Conservation (phyloP, 2,888 invertebrate genomes). For the Peribatodes rhomboidaria region DNA sequence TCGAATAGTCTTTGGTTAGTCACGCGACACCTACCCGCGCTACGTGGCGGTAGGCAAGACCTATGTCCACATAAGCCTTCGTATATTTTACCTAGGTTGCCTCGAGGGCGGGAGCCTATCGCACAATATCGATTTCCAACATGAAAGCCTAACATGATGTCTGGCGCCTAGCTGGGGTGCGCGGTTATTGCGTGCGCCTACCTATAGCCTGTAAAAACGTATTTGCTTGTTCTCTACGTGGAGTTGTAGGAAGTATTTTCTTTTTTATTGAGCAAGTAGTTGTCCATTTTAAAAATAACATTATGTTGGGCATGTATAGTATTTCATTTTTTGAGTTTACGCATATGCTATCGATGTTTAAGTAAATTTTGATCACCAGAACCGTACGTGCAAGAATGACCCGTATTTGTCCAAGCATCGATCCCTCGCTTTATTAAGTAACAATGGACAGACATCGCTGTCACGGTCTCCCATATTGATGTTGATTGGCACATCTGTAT, state of each 20-base stretch:
- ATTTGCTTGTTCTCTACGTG: constrained; percentile 18
- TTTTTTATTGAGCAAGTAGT: background rate
- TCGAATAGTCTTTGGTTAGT: constrained; percentile 2
- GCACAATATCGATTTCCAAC: constrained; percentile 72
- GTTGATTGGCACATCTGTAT: constrained; percentile 69
- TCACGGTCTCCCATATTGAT: constrained; percentile 61
- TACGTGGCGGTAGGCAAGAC: constrained; percentile 26
- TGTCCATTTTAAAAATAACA: too few relatives aligned
- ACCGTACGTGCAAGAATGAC: constrained; percentile 45
- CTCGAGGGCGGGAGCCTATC: constrained; percentile 59
- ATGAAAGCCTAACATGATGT: constrained; percentile 44
- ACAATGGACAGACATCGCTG: constrained; percentile 55
- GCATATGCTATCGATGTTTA: background rate
- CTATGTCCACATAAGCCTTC: constrained; percentile 33
- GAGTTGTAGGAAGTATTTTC: background rate
- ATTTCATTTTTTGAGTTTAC: background rate
- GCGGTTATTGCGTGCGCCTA: constrained; percentile 39
- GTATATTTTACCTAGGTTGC: constrained; percentile 19
- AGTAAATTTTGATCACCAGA: constrained; percentile 8
- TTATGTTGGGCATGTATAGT: too few relatives aligned
- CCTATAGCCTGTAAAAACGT: constrained; percentile 29
- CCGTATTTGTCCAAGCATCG: constrained; percentile 55
- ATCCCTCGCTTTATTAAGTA: constrained; percentile 50
- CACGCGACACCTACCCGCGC: constrained; percentile 8
- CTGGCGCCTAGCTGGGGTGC: constrained; percentile 32